phyloP scores from a whole-genome alignment of 1,140 invertebrate species.

The Cotesia typhae region DNA sequence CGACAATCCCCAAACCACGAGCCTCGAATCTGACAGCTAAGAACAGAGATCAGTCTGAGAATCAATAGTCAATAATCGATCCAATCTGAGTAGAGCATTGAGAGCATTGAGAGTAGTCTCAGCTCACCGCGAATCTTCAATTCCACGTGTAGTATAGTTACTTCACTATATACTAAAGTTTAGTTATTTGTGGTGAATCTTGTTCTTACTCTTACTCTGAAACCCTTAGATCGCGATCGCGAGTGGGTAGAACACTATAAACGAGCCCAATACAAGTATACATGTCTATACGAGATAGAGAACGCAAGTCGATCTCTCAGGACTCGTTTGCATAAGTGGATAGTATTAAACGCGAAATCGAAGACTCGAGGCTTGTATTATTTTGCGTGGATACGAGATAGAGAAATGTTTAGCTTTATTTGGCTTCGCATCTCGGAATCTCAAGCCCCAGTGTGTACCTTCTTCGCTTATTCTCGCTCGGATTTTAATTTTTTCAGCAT shows the following conservation, averaged over 20 bases:
- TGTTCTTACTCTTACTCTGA: background rate
- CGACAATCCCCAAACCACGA: no score
- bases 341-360: slow-evolving; percentile 34
- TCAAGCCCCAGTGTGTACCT: background rate
- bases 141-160: slow-evolving; percentile 2
- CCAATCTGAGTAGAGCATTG: background rate
- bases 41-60: no score
- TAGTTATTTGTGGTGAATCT: background rate
- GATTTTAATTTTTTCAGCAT: slow-evolving; percentile 6
- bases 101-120: background rate
- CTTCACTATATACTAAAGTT: background rate
- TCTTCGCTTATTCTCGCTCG: background rate
- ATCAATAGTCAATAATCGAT: background rate
- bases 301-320: slow-evolving; percentile 12
- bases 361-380: slow-evolving; percentile 18
- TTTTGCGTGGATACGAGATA: background rate
- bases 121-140: slow-evolving; percentile 7
- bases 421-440: no score
- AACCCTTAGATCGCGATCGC: background rate
- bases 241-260: background rate
- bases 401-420: no score
- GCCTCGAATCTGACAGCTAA: no score
- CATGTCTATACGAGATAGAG: slow-evolving; percentile 4
- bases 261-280: background rate
- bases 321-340: slow-evolving; percentile 36